Evolutionary conservation across 2,888 invertebrate genomes (phyloP), one percentile per base, ranked within the genome.

Genomic region (Agonopterix subpropinquella): DNA sequence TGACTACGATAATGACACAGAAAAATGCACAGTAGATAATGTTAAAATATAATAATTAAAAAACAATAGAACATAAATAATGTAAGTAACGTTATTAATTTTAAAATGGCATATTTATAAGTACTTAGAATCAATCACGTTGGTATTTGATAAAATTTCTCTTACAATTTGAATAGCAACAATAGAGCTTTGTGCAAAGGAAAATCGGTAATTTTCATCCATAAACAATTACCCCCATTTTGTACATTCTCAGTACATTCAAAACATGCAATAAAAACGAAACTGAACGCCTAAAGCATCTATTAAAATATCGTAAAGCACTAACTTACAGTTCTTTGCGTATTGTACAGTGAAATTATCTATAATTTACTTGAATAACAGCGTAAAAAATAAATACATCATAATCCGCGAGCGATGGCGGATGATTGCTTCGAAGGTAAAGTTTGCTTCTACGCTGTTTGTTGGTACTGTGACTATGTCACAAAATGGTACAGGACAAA

Each of bases 311-410:
- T 55, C 58, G 53, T 64, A 62, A 64, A 62, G 56, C 57, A 49
- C 52, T 47, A 53, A 55, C 55, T 54, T 58, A 53, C 51, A 53
- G 53, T 54, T 57, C 56, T 58, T 59, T 61, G 57, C 52, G 57
- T 54, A 59, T 55, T 57, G 47, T 47, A 45, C 41, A 43, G 18
- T 49, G 37, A 47, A 52, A 75, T 75, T 75, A 72, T 67, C 64
- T 57, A 57, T 69, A 69, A 75, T 72, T 73, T 70, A 65, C 62
- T 63, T 62, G 59, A 64, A 65, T 64, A 58, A 59, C 59, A 8
- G 42, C 13, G 61, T 67, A 73, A 75, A 74, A 71, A 72, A 68
- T 66, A 69, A 70, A 70, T 68, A 72, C 67, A 63, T 60, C 64
- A 66, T 66, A 65, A 70, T 71, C 65, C 59, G 46, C 50, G 50